Evolutionary conservation across 2,113 vertebrate species (phyloP).

Genomic region (Indicator indicator): DNA sequence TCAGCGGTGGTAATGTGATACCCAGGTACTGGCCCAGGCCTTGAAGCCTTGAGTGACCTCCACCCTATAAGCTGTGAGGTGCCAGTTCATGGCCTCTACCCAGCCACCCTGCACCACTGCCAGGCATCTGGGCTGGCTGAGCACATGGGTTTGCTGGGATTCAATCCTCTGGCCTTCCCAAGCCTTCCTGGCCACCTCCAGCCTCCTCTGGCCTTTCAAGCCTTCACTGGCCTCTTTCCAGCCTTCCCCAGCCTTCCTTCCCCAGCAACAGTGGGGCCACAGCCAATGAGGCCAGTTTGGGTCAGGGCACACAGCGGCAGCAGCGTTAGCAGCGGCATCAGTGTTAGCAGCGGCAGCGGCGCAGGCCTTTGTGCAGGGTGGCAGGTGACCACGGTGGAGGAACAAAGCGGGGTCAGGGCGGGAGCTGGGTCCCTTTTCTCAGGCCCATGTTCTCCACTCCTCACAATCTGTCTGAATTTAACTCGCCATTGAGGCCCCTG

Average conservation of each 20-base stretch:
- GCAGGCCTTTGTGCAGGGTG: slow-evolving; percentile 72
- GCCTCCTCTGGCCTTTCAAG: neutral
- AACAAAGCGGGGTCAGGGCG: slow-evolving; percentile 84
- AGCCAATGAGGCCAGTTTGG: slow-evolving; percentile 72
- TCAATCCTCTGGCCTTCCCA: neutral
- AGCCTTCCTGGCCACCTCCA: neutral
- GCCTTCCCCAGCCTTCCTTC: slow-evolving; percentile 65
- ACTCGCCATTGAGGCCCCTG: slow-evolving; percentile 76
- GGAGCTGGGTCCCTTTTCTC: slow-evolving; percentile 82
- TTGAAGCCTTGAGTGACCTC: rapidly evolving
- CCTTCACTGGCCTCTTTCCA: neutral
- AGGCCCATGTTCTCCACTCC: slow-evolving; percentile 81
- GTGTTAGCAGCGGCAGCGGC: neutral
- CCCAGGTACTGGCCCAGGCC: neutral
- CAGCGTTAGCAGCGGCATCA: neutral
- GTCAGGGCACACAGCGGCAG: slow-evolving; percentile 48
- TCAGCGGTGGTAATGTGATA: neutral
- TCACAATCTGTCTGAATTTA: slow-evolving; percentile 84
- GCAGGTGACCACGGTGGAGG: slow-evolving; percentile 83
- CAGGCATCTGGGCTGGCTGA: rapidly evolving
- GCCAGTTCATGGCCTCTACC: neutral
- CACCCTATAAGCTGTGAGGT: rapidly evolving
- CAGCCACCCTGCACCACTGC: neutral
- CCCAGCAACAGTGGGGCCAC: slow-evolving; percentile 65
- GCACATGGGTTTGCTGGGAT: neutral